Base-by-base conservation (phyloP, 2,888 invertebrate genomes). In the Synanthedon tipuliformis region DNA sequence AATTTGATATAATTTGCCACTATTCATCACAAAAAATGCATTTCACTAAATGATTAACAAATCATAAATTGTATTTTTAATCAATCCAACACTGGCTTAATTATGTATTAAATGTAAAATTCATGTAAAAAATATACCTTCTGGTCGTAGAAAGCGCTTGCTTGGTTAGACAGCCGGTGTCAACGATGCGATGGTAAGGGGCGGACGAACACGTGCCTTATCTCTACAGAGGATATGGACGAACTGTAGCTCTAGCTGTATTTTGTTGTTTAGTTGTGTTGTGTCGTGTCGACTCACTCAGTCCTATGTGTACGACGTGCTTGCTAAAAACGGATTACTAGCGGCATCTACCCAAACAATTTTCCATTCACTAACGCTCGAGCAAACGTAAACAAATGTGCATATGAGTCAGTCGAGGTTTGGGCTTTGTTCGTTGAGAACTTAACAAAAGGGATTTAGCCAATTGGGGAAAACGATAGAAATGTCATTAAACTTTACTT, bases 141-240 rank as follows among this genome's bases (percentile, higher is more conserved):
- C 61, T 66, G 67, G 64, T 62, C 64, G 63, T 64, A 67, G 61
- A 65, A 65, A 63, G 49, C 54, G 62, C 45, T 45, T 45, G 45
- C 45, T 13, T 45, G 13, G 34, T 34, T 34, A 34, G 27, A 34
- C 34, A 34, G 34, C 34, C 10, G 10, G 34, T 10, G 34, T 66
- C 60, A 61, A 67, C 65, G 67, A 65, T 61, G 62, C 60, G 59
- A 59, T 60, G 61, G 59, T 58, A 61, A 57, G 52, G 57, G 61
- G 59, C 56, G 52, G 54, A 10, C 57, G 54, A 55, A 53, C 55
- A 58, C 73, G 73, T 73, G 73, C 69, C 70, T 71, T 73, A 72
- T 73, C 73, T 60, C 56, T 56, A 56, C 57, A 54, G 59, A 62
- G 61, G 58, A 55, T 65, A 61, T 61, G 59, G 62, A 61, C 64